Percentiles rank a stretch among this genome's conserved stretches.
Conservation (phyloP, 2,113 vertebrate genomes). For the Brachyhypopomus gauderio region DNA sequence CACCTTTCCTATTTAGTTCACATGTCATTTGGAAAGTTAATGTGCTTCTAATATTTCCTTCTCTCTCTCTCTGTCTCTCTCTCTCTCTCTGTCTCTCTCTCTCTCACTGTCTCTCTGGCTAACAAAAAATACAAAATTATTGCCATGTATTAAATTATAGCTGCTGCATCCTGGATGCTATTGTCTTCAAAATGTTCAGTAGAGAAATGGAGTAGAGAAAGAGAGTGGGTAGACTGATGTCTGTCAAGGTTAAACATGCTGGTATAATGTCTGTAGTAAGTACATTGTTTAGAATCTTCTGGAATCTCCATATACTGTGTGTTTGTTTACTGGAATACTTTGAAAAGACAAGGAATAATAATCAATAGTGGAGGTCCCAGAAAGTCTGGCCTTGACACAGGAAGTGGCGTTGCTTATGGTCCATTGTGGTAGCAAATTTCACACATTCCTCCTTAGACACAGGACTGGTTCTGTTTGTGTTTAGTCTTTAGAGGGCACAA, state of each 20-base stretch:
- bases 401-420: conserved; percentile 6
- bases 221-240: not conserved
- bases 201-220: too few relatives aligned
- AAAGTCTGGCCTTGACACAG: not conserved
- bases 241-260: not conserved
- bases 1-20: conserved; percentile 2
- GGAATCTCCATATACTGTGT: conserved; percentile 14
- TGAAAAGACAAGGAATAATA: conserved; percentile 38
- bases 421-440: conserved; percentile 49
- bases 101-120: not conserved
- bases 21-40: not conserved
- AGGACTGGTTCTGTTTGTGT: conserved; percentile 43
- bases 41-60: not conserved
- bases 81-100: too few relatives aligned
- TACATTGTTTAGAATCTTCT: conserved; percentile 16
- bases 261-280: conserved; percentile 10
- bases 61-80: too few relatives aligned
- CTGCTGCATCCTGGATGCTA: not conserved
- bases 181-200: conserved; percentile 7
- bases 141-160: not conserved
- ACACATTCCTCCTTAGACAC: conserved; percentile 44
- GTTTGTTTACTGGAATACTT: conserved; percentile 26
- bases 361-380: not conserved
- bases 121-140: not conserved
- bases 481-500: conserved; percentile 60